Evolutionary conservation across 2,888 invertebrate species (phyloP).

Genomic region (Amaurobius ferox): DNA sequence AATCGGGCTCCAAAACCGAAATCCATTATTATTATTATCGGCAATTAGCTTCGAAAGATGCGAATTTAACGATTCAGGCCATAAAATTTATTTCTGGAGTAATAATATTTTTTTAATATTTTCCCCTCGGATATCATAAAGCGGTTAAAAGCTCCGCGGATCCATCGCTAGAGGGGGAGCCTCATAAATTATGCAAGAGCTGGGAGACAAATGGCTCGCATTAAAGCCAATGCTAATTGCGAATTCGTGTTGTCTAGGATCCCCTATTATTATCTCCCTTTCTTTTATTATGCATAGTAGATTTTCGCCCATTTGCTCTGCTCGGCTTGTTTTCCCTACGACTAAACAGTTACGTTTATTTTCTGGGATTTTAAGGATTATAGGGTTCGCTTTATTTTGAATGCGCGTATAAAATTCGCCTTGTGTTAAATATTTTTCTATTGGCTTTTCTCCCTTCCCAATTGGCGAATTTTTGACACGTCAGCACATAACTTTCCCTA

Average conservation of each 20-base stretch:
- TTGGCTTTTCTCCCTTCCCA: too few relatives aligned
- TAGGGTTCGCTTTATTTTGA: constrained; percentile 15
- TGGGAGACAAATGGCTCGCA: constrained; percentile 70
- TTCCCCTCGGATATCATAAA: constrained; percentile 50
- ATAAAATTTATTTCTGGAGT: constrained; percentile 53
- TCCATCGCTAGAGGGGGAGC: constrained; percentile 39
- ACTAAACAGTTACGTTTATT: constrained; percentile 45
- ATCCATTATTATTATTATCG: constrained; percentile 62
- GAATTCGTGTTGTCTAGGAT: constrained; percentile 70
- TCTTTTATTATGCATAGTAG: constrained; percentile 67
- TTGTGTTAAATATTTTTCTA: not conserved
- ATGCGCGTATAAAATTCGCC: not conserved
- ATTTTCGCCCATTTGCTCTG: constrained; percentile 64
- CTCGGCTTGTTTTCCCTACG: constrained; percentile 44
- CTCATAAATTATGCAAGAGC: constrained; percentile 72
- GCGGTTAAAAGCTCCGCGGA: constrained; percentile 41
- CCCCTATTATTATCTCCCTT: constrained; percentile 62
- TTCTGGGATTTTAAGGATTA: constrained; percentile 35
- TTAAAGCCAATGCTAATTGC: constrained; percentile 71
- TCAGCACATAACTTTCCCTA: too few relatives aligned
- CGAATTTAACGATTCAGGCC: constrained; percentile 62
- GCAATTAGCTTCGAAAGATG: constrained; percentile 62
- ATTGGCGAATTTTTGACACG: too few relatives aligned
- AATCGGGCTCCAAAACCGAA: constrained; percentile 27
- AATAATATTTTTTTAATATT: constrained; percentile 55